Evolutionary conservation across 1,140 invertebrate species (phyloP).

Genomic region (Apolygus lucorum): DNA sequence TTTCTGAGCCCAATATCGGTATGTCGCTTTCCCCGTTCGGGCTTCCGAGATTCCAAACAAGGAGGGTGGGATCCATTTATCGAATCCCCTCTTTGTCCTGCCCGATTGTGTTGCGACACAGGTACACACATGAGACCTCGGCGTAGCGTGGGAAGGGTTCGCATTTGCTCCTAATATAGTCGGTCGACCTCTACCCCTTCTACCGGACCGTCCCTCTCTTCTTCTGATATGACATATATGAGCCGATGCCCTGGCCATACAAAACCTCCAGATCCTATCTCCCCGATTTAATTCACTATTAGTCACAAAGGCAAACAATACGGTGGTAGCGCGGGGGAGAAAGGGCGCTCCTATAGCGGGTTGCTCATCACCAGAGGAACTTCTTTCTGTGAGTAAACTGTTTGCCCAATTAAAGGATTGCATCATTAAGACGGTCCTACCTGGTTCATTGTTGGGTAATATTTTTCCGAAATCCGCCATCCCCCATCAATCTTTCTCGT

Average conservation of each 20-base stretch:
- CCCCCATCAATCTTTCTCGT: background rate
- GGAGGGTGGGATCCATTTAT: background rate
- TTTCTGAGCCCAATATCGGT: background rate
- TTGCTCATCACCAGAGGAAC: background rate
- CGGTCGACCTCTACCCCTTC: background rate
- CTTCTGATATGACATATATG: background rate
- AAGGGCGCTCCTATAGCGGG: no score
- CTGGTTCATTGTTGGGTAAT: background rate
- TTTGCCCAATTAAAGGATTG: background rate
- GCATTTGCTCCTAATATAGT: background rate
- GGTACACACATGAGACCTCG: background rate
- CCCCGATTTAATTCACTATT: background rate
- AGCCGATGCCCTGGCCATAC: background rate
- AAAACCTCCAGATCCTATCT: background rate
- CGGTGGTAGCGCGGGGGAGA: background rate
- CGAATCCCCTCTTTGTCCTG: background rate
- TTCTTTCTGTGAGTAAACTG: background rate
- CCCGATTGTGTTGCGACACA: background rate
- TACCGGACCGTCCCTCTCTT: background rate
- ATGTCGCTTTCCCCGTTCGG: background rate
- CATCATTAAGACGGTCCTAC: background rate
- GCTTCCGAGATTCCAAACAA: background rate
- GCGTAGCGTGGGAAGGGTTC: background rate
- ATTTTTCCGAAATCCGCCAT: background rate
- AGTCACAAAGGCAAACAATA: background rate